Percentiles rank a stretch among this genome's conserved stretches.
Evolutionary conservation across 2,113 vertebrate genomes (phyloP).

Genomic region (Pavo muticus): DNA sequence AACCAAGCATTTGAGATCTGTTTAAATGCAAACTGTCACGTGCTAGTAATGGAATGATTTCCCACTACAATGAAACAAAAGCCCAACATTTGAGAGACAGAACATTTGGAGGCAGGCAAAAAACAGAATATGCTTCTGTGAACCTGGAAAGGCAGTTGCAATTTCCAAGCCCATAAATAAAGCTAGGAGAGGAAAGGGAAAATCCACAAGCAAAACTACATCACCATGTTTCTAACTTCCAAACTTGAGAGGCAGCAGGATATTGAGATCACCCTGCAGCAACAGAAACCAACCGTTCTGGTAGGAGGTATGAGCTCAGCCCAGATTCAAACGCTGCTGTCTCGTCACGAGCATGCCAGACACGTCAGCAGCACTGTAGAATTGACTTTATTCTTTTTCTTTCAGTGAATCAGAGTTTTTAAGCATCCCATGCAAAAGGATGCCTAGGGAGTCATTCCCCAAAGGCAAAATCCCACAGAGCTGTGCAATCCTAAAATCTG

Average conservation of each 20-base stretch:
- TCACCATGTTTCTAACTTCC: neutral
- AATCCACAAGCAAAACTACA: neutral
- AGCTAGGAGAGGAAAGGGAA: neutral
- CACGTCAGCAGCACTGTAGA: accelerated
- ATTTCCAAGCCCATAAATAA: neutral
- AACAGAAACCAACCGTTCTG: neutral
- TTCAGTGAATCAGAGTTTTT: neutral
- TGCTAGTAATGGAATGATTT: neutral
- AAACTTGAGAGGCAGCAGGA: neutral
- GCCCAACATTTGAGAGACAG: neutral
- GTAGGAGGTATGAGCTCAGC: neutral
- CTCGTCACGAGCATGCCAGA: neutral
- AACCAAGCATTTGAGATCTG: neutral
- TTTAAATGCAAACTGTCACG: neutral
- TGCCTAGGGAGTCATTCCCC: neutral
- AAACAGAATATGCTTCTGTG: neutral
- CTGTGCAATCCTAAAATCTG: neutral
- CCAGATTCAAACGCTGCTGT: neutral
- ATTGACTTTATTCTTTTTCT: neutral
- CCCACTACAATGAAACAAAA: neutral
- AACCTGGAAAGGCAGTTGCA: neutral
- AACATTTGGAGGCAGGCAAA: neutral
- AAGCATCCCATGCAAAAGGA: neutral
- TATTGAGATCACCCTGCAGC: accelerated
- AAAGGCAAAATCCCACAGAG: neutral